Percentiles rank a stretch among this genome's conserved stretches.
Conservation (phyloP, 2,797 vertebrate species). For the Lutjanus argentimaculatus region DNA sequence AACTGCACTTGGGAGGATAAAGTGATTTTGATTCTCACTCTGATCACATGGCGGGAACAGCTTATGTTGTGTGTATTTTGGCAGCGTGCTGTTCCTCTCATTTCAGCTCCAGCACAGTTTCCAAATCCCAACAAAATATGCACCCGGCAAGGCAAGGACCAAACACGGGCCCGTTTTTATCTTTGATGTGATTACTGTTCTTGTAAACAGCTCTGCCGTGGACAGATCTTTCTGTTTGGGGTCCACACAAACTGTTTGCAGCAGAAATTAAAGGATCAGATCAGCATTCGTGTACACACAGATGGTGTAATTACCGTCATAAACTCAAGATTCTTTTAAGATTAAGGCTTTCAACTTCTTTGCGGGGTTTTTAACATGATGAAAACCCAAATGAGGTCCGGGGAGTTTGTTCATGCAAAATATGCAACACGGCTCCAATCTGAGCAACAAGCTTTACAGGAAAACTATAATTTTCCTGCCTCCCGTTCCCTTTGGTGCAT, state of each 20-base stretch:
- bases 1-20: slow-evolving; percentile 46
- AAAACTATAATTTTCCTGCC: slow-evolving; percentile 9
- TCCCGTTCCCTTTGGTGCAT: slow-evolving; percentile 2
- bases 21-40: slow-evolving; percentile 61
- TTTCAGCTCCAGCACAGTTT: slow-evolving; percentile 38
- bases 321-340: not conserved
- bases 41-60: slow-evolving; percentile 56
- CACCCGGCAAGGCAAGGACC: slow-evolving; percentile 16
- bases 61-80: slow-evolving; percentile 59
- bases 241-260: slow-evolving; percentile 26
- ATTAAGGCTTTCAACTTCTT: slow-evolving; percentile 2
- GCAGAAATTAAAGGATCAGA: slow-evolving; percentile 21
- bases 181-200: slow-evolving; percentile 40
- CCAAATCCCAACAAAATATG: slow-evolving; percentile 57
- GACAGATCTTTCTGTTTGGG: slow-evolving; percentile 30
- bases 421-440: slow-evolving; percentile 8
- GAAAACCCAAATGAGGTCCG: not conserved
- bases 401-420: slow-evolving; percentile 14
- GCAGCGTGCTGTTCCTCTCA: slow-evolving; percentile 38
- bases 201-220: slow-evolving; percentile 38
- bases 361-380: not conserved
- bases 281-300: slow-evolving; percentile 13
- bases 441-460: not conserved
- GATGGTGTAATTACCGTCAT: not conserved
- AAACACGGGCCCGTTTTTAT: slow-evolving; percentile 2